phyloP scores from a whole-genome alignment of 1,140 invertebrate genomes.

The Wasmannia auropunctata region DNA sequence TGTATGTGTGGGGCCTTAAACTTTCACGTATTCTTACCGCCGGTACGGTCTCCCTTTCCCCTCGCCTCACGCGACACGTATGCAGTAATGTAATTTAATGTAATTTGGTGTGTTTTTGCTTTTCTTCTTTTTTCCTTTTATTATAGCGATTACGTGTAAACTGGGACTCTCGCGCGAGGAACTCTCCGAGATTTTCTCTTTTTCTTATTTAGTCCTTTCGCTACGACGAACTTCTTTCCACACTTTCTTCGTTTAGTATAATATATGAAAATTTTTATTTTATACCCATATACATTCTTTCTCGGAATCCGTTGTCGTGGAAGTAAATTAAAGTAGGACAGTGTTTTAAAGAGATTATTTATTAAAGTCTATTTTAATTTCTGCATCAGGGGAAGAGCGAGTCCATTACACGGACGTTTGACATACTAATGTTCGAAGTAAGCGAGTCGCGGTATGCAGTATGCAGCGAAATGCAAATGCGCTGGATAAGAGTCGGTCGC shows the following conservation, averaged over 20 bases:
- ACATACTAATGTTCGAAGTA: constrained; percentile 8
- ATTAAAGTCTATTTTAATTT: constrained; percentile 22
- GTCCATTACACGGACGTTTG: neutral
- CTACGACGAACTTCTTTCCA: neutral
- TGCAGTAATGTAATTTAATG: constrained; percentile 13
- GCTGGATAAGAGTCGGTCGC: constrained; percentile 12
- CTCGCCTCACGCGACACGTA: neutral
- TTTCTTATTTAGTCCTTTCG: neutral
- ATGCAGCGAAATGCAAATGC: neutral
- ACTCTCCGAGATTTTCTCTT: neutral
- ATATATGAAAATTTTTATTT: neutral
- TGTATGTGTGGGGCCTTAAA: no score
- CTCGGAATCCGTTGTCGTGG: neutral
- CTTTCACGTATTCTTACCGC: constrained; percentile 35
- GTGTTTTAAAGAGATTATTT: neutral
- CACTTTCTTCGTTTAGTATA: neutral
- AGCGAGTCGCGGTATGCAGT: neutral
- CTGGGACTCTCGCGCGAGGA: neutral
- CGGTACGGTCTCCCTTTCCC: neutral
- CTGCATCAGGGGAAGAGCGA: neutral
- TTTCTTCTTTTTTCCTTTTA: neutral
- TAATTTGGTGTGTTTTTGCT: neutral
- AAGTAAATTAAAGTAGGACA: neutral
- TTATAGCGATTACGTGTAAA: neutral
- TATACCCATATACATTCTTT: neutral